Evolutionary conservation across 2,797 vertebrate genomes (phyloP).

Genomic region (Melanotaenia nigrans): DNA sequence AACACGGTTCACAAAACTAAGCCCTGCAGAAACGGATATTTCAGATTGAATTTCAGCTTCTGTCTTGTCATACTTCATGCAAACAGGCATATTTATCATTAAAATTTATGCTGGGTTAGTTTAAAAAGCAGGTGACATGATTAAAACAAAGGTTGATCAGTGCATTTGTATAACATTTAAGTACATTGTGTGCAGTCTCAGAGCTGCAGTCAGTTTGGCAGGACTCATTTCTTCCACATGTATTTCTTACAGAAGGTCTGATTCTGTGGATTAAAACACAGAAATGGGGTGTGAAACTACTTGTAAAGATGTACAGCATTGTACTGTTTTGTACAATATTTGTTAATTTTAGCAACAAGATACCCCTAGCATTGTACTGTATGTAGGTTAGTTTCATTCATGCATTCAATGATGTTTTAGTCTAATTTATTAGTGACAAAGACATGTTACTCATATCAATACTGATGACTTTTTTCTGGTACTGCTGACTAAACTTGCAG

Average conservation of each 20-base stretch:
- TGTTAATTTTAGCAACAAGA: not conserved
- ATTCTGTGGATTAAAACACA: constrained; percentile 68
- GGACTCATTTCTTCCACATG: constrained; percentile 64
- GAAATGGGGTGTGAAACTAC: not conserved
- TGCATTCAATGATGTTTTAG: not conserved
- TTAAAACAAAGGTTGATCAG: constrained; percentile 18
- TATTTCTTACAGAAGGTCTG: constrained; percentile 78
- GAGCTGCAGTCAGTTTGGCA: constrained; percentile 5
- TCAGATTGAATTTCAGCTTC: constrained; percentile 32
- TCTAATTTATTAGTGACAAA: not conserved
- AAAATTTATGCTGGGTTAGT: constrained; percentile 10
- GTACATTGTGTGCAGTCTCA: constrained; percentile 1
- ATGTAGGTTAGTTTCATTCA: not conserved
- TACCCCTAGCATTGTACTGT: not conserved
- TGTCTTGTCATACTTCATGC: constrained; percentile 27
- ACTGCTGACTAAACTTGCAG: not conserved
- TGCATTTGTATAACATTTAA: constrained; percentile 36
- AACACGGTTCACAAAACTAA: constrained; percentile 23
- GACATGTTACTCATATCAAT: not conserved
- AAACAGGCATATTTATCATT: not conserved
- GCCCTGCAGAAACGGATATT: constrained; percentile 18
- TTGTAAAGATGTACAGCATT: not conserved
- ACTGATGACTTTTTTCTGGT: not conserved
- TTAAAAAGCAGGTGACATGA: not conserved
- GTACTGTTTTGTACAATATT: not conserved